These are phyloP conservation scores for Myanophis thanlyinensis DNA, from an alignment of 2,113 vertebrate genomes.

Conservation along the genomic window DNA sequence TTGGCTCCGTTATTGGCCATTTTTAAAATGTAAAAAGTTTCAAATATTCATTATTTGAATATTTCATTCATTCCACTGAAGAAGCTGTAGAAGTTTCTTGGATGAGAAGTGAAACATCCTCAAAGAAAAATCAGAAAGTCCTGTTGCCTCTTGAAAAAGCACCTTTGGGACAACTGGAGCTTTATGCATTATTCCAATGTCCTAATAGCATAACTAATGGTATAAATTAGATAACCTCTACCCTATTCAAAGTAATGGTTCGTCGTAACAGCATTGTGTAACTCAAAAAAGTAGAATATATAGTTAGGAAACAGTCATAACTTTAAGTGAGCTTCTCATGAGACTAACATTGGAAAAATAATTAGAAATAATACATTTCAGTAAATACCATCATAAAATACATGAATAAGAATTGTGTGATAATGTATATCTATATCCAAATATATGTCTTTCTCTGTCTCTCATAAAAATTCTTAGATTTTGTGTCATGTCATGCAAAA, in stretches of 20 bases:
- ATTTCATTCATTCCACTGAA: too few relatives aligned
- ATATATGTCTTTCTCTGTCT: too few relatives aligned
- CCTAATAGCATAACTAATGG: not conserved
- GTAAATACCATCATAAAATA: not conserved
- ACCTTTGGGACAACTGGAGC: not conserved
- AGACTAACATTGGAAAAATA: not conserved
- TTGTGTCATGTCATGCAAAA: not conserved
- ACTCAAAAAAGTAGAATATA: not conserved
- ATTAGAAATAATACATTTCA: not conserved
- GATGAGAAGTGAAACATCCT: too few relatives aligned
- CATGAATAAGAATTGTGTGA: not conserved
- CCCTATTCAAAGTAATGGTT: not conserved
- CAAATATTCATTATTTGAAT: too few relatives aligned
- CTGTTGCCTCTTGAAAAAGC: too few relatives aligned
- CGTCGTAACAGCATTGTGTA: not conserved
- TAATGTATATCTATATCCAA: not conserved
- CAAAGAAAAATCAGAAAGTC: too few relatives aligned
- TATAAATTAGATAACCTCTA: conserved; percentile 37
- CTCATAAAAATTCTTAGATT: not conserved
- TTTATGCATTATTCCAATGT: not conserved
- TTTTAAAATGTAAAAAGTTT: not conserved
- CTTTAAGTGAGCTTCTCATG: not conserved
- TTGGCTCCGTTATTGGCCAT: not conserved
- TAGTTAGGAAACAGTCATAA: not conserved
- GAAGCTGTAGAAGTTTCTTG: too few relatives aligned